Evolutionary conservation across 2,113 vertebrate species (phyloP), one percentile per base, ranked within the genome.

Genomic region (Pseudorectes ferrugineus): DNA sequence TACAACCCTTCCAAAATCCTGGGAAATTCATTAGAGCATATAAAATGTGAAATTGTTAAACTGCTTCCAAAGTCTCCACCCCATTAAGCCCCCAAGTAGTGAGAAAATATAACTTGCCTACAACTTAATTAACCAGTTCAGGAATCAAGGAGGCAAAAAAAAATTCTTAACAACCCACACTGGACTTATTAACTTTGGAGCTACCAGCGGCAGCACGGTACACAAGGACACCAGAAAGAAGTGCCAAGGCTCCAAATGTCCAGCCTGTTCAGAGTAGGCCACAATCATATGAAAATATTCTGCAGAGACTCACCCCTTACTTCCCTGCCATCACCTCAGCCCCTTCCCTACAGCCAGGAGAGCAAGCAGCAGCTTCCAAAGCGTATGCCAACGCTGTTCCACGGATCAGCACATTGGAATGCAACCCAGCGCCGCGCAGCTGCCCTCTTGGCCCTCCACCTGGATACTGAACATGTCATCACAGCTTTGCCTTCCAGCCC

Each of bases 401-500:
- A 94, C 52, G 70, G 92, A 92, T 97, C 97, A 93, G 91, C 72
- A 59, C 82, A 92, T 97, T 93, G 91, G 89, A 96, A 93, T 81
- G 82, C 48, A 85, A 93, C 61, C 76, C 93, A 88, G 80, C 74
- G n/a, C 92, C 52, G 36, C 10, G 43, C 89, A 92, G 95, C 93
- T 95, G 97, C 94, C 87, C 85, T 90, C 93, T 95, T 89, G 73
- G 95, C 89, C 89, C 95, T 94, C 94, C 95, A 97, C 96, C 94
- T 97, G 92, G 94, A 97, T 66, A 91, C 77, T 75, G 85, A 96
- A 92, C 93, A 95, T 77, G 85, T 97, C 94, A 96, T 96, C 95
- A 94, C 89, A 85, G 92, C 92, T 95, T 95, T 85, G 73, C 95
- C 87, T 96, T 96, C 90, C 96, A 85, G 86, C 72, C 93, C 93